These are phyloP conservation scores for Drosophila picticornis DNA, from an alignment of 2,888 invertebrate genomes.

Conservation along the genomic window DNA sequence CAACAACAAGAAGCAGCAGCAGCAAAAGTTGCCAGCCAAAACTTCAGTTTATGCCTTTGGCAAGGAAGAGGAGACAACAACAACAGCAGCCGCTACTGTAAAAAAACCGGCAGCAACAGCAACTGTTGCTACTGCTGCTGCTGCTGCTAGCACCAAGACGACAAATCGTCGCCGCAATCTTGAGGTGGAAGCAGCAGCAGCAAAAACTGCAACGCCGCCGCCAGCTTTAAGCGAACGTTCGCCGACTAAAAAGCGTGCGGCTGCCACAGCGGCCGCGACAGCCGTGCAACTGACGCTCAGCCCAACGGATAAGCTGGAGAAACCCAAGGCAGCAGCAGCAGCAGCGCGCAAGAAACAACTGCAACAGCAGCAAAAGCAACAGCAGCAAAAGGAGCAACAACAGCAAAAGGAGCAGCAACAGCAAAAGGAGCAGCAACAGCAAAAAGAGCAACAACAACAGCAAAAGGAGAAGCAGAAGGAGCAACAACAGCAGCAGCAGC, in stretches of 20 bases:
- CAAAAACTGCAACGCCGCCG: conserved; percentile 36
- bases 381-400: conserved; percentile 35
- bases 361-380: conserved; percentile 47
- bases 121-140: conserved; percentile 10
- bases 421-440: conserved; percentile 38
- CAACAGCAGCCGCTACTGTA: conserved; percentile 7
- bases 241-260: conserved; percentile 73
- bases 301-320: conserved; percentile 86
- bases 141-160: conserved; percentile 33
- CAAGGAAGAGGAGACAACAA: conserved; percentile 87
- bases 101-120: conserved; percentile 5
- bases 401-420: conserved; percentile 15
- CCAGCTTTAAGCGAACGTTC: conserved; percentile 68
- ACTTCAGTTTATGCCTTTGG: conserved; percentile 90
- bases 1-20: conserved; percentile 63
- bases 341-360: conserved; percentile 63
- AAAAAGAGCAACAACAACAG: background rate
- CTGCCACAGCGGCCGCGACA: conserved; percentile 75
- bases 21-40: conserved; percentile 10
- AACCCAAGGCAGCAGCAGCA: conserved; percentile 61
- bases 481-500: conserved; percentile 29
- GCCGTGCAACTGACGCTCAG: conserved; percentile 84
- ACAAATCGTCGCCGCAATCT: conserved; percentile 85
- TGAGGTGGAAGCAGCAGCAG: conserved; percentile 48
- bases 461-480: conserved; percentile 14